Evolutionary conservation across 2,888 invertebrate species (phyloP).

Genomic region (Vesta saturnalis): DNA sequence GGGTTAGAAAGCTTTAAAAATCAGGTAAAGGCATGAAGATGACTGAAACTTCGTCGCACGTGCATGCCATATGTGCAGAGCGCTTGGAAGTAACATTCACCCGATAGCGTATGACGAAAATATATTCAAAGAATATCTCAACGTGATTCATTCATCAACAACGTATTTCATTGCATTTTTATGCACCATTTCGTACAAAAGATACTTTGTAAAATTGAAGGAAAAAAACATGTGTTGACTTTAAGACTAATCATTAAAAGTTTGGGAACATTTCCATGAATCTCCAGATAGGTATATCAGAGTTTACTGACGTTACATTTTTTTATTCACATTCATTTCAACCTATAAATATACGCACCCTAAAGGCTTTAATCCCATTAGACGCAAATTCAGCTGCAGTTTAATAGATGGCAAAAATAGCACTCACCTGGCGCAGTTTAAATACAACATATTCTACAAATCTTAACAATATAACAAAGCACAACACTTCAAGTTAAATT

Average conservation of each 20-base stretch:
- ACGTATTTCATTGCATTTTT: conserved; percentile 22
- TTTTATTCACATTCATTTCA: neutral
- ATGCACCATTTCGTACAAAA: conserved; percentile 15
- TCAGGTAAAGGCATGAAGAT: conserved; percentile 28
- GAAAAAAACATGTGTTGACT: no score
- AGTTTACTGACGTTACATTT: no score
- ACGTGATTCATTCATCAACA: conserved; percentile 17
- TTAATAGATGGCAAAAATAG: no score
- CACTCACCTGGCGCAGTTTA: neutral
- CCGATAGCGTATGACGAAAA: conserved; percentile 26
- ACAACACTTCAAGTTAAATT: neutral
- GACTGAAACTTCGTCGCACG: conserved; percentile 33
- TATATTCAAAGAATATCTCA: conserved; percentile 10
- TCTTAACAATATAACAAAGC: neutral
- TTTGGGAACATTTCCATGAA: neutral
- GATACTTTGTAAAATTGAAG: neutral
- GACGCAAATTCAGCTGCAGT: neutral
- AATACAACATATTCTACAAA: neutral
- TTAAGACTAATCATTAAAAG: neutral
- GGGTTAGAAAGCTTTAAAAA: conserved; percentile 18
- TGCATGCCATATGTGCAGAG: conserved; percentile 37
- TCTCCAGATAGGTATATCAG: no score
- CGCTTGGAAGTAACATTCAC: conserved; percentile 22
- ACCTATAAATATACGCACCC: neutral
- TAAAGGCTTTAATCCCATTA: conserved; percentile 1